Evolutionary conservation across 2,797 vertebrate genomes (phyloP).

Genomic region (Luscinia luscinia): DNA sequence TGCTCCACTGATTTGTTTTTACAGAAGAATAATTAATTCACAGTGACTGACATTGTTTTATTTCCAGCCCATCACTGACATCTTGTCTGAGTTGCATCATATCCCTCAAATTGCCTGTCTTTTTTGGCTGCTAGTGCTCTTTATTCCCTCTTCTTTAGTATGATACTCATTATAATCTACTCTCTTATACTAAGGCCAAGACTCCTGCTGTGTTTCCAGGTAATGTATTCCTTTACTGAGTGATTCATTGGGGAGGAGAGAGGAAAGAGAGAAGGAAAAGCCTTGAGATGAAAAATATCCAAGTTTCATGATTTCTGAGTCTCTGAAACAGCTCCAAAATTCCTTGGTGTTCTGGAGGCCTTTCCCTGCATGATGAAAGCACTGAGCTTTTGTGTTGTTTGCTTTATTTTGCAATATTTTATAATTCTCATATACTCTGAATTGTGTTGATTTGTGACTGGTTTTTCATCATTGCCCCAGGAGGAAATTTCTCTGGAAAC

Average conservation of each 20-base stretch:
- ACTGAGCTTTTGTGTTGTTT: not conserved
- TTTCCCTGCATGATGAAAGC: not conserved
- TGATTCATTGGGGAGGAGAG: not conserved
- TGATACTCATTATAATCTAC: constrained; percentile 38
- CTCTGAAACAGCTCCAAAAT: constrained; percentile 41
- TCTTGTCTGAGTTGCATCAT: constrained; percentile 24
- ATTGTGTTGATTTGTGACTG: constrained; percentile 51
- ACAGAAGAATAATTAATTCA: constrained; percentile 32
- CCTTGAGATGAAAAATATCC: constrained; percentile 3
- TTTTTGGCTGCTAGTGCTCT: constrained; percentile 8
- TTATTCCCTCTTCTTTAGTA: not conserved
- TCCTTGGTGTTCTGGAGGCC: constrained; percentile 48
- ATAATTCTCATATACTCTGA: constrained; percentile 36
- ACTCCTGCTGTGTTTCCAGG: constrained; percentile 44
- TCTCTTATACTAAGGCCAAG: constrained; percentile 7
- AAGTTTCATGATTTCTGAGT: constrained; percentile 17
- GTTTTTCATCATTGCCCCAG: constrained; percentile 21
- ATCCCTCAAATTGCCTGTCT: not conserved
- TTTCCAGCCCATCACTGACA: constrained; percentile 22
- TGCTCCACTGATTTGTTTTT: not conserved
- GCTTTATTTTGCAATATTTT: constrained; percentile 58
- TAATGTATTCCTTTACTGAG: constrained; percentile 35
- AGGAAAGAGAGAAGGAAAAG: not conserved
- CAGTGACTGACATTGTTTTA: constrained; percentile 14
- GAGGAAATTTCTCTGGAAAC: constrained; percentile 44